These are phyloP conservation scores for Athalia circularis DNA, from an alignment of 2,888 invertebrate genomes.

Conservation along the genomic window DNA sequence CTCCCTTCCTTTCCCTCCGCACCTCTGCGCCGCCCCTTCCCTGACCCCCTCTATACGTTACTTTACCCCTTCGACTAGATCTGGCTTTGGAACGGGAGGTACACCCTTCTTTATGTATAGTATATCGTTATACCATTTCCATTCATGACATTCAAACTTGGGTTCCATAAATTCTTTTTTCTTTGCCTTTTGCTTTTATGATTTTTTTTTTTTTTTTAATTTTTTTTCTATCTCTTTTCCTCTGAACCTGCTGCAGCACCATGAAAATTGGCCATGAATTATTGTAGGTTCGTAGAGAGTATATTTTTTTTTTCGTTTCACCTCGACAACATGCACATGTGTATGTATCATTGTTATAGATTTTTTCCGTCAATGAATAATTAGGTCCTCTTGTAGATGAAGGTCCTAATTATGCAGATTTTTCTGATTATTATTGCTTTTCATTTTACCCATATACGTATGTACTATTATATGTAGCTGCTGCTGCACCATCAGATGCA, in stretches of 20 bases:
- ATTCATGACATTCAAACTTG: constrained; percentile 35
- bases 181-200: too few relatives aligned
- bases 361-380: background rate
- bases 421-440: too few relatives aligned
- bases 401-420: too few relatives aligned
- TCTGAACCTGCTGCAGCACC: too few relatives aligned
- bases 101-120: background rate
- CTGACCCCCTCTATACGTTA: background rate
- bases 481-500: too few relatives aligned
- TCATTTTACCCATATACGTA: too few relatives aligned
- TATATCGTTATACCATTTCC: background rate
- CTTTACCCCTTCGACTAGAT: background rate
- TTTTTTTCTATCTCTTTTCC: background rate
- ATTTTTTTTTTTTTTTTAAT: background rate
- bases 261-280: too few relatives aligned
- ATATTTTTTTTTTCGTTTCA: background rate
- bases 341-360: background rate
- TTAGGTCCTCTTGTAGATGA: too few relatives aligned
- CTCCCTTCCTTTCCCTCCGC: background rate
- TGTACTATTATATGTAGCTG: too few relatives aligned
- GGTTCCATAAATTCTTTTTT: too few relatives aligned
- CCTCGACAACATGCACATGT: background rate
- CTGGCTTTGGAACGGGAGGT: background rate
- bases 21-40: background rate
- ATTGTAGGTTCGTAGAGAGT: background rate